These are phyloP conservation scores for Bombus picipes DNA, from an alignment of 1,140 invertebrate species.

Conservation along the genomic window DNA sequence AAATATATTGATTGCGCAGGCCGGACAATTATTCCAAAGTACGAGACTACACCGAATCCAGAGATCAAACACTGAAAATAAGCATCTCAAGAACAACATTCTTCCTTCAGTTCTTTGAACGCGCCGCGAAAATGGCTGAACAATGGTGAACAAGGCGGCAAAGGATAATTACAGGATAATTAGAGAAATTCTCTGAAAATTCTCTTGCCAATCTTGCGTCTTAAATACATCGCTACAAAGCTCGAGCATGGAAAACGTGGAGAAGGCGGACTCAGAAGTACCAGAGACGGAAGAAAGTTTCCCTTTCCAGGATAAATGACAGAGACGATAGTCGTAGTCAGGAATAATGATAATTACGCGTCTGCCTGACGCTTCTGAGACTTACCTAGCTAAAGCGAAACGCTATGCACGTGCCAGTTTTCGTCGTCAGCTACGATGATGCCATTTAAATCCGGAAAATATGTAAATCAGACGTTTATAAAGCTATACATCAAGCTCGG, in stretches of 20 bases:
- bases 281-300: background rate
- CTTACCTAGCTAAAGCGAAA: background rate
- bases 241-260: background rate
- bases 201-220: background rate
- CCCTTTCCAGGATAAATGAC: background rate
- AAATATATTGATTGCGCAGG: background rate
- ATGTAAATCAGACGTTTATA: conserved; percentile 74
- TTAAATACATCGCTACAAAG: too few species aligned
- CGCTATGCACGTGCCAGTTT: conserved; percentile 66
- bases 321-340: conserved; percentile 35
- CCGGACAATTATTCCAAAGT: background rate
- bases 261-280: background rate
- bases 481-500: conserved; percentile 66
- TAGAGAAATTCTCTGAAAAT: conserved; percentile 12
- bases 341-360: conserved; percentile 62
- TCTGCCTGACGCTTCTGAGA: conserved; percentile 32
- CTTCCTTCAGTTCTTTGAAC: background rate
- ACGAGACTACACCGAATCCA: background rate
- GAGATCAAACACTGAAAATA: background rate
- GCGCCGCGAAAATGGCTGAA: background rate
- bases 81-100: background rate
- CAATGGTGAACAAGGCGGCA: background rate
- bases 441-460: conserved; percentile 72
- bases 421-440: conserved; percentile 36
- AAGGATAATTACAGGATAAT: conserved; percentile 29